phyloP scores from a whole-genome alignment of 2,797 vertebrate species.

The Malacoctenus gilli region DNA sequence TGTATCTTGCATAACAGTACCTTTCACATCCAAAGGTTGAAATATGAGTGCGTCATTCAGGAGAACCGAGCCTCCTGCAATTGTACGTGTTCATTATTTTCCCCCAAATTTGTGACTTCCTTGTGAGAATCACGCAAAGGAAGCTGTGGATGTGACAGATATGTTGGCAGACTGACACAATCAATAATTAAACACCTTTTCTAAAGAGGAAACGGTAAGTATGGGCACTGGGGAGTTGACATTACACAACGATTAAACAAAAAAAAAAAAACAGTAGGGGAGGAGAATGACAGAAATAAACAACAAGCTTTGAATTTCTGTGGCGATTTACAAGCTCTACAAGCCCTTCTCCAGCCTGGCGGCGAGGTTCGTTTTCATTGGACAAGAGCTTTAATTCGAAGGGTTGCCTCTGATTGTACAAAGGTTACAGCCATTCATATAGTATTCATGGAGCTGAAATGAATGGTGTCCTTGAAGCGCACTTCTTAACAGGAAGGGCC shows the following conservation, averaged over 20 bases:
- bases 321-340: neutral
- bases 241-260: no score
- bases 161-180: conserved; percentile 5
- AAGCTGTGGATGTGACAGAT: neutral
- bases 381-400: conserved; percentile 32
- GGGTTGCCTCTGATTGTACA: conserved; percentile 29
- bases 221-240: neutral
- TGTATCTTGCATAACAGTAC: neutral
- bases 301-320: neutral
- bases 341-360: conserved; percentile 9
- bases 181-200: conserved; percentile 10
- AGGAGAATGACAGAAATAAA: neutral
- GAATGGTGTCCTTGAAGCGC: conserved; percentile 21
- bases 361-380: neutral
- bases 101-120: neutral
- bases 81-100: conserved; percentile 19
- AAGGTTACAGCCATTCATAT: conserved; percentile 23
- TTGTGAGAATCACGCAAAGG: neutral
- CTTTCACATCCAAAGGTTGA: no score
- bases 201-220: conserved; percentile 4
- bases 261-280: no score
- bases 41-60: no score
- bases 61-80: neutral
- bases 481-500: conserved; percentile 13
- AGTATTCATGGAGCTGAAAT: conserved; percentile 14